Conservation (phyloP, 2,113 vertebrate species). For the Cephalopholis sonnerati region DNA sequence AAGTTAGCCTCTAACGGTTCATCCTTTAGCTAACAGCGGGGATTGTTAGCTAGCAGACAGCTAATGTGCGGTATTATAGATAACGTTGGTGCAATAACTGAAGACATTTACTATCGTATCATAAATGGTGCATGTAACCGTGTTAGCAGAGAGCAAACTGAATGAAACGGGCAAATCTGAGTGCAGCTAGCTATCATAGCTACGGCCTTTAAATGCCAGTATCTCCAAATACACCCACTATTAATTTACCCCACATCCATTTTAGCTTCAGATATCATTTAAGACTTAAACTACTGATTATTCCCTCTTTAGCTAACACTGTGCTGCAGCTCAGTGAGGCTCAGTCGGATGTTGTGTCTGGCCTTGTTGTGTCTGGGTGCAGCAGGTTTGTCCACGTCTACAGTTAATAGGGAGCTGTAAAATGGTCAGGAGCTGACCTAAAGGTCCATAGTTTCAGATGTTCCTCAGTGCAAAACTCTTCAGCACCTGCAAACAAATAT, state of each 20-base stretch:
- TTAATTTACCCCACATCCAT: no score
- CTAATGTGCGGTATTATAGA: not conserved
- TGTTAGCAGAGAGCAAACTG: no score
- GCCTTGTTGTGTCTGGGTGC: not conserved
- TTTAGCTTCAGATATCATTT: no score
- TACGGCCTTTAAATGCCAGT: not conserved
- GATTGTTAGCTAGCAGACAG: not conserved
- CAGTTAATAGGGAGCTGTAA: slow-evolving; percentile 9
- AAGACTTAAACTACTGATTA: not conserved
- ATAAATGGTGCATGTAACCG: not conserved
- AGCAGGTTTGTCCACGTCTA: slow-evolving; percentile 60
- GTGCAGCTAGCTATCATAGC: not conserved
- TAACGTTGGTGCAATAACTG: no score
- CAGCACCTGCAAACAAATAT: not conserved
- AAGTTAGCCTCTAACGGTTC: not conserved
- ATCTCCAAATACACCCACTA: not conserved
- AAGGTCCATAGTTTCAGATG: not conserved
- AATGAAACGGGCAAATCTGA: not conserved
- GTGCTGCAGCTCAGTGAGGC: not conserved
- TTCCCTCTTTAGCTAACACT: rapidly evolving
- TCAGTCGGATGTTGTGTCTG: not conserved
- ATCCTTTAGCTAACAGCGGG: no score
- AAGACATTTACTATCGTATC: no score
- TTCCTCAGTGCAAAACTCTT: not conserved
- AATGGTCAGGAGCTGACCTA: not conserved